Conservation (phyloP, 2,888 invertebrate species). For the Eudemis profundana region DNA sequence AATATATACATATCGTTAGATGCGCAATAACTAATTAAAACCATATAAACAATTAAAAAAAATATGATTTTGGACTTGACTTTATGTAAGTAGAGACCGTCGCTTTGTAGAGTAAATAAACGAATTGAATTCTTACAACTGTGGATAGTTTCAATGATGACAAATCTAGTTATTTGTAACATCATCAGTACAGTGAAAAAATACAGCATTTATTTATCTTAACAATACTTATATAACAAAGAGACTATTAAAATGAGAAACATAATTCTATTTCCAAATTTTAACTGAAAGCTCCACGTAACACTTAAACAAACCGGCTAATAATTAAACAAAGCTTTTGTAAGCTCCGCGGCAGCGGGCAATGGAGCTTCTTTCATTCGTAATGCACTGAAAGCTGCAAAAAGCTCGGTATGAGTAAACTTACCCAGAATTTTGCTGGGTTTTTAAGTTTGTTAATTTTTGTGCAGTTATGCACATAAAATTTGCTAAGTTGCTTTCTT, state of each 20-base stretch:
- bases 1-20: too few relatives aligned
- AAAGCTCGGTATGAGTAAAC: slow-evolving; percentile 5
- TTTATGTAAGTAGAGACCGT: too few relatives aligned
- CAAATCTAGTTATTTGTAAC: background rate
- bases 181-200: background rate
- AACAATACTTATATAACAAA: background rate
- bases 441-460: slow-evolving; percentile 1
- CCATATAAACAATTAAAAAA: too few relatives aligned
- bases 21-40: too few relatives aligned
- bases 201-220: background rate
- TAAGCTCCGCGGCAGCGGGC: background rate
- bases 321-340: slow-evolving; percentile 15
- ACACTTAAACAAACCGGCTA: slow-evolving; percentile 19
- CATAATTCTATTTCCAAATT: slow-evolving; percentile 10
- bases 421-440: background rate
- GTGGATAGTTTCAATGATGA: too few relatives aligned
- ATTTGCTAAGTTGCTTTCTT: too few relatives aligned
- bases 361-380: slow-evolving; percentile 20
- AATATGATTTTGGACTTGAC: too few relatives aligned
- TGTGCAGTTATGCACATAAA: too few relatives aligned
- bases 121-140: too few relatives aligned
- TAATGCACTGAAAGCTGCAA: slow-evolving; percentile 4
- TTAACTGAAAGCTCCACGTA: background rate
- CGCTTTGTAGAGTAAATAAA: too few relatives aligned
- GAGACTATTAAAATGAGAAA: background rate